These are phyloP conservation scores for Tetramorium simillimum DNA, from an alignment of 1,140 invertebrate species.

Conservation along the genomic window DNA sequence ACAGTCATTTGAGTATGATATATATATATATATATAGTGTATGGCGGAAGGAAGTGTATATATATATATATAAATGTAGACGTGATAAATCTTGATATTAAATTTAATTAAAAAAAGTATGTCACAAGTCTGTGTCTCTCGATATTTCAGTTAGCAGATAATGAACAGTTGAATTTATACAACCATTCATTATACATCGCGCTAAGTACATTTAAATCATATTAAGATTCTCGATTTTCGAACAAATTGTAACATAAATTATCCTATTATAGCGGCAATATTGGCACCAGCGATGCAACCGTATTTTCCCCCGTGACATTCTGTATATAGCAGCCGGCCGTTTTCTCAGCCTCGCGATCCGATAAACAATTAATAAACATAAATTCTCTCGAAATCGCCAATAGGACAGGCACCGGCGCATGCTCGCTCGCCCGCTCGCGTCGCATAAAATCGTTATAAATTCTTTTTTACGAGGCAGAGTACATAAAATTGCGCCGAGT, in stretches of 20 bases:
- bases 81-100: not conserved
- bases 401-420: slow-evolving; percentile 21
- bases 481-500: slow-evolving; percentile 58
- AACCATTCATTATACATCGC: slow-evolving; percentile 3
- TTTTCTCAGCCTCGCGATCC: slow-evolving; percentile 40
- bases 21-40: not conserved
- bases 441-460: slow-evolving; percentile 61
- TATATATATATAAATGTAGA: not conserved
- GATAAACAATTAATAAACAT: slow-evolving; percentile 63
- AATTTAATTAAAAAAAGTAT: not conserved
- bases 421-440: slow-evolving; percentile 25
- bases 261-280: slow-evolving; percentile 31
- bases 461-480: slow-evolving; percentile 62
- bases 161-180: not conserved
- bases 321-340: slow-evolving; percentile 25
- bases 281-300: slow-evolving; percentile 1
- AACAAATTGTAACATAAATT: slow-evolving; percentile 38
- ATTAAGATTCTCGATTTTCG: slow-evolving; percentile 24
- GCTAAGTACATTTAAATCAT: slow-evolving; percentile 18
- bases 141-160: not conserved
- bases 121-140: not conserved
- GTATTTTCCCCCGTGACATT: slow-evolving; percentile 39
- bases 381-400: slow-evolving; percentile 51
- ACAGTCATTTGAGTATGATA: not conserved
- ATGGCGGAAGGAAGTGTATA: not conserved